A percentile compares a stretch with the other conserved stretches of the same genome.
Evolutionary conservation across 1,140 invertebrate genomes (phyloP).

Genomic region (Drosophila punjabiensis): DNA sequence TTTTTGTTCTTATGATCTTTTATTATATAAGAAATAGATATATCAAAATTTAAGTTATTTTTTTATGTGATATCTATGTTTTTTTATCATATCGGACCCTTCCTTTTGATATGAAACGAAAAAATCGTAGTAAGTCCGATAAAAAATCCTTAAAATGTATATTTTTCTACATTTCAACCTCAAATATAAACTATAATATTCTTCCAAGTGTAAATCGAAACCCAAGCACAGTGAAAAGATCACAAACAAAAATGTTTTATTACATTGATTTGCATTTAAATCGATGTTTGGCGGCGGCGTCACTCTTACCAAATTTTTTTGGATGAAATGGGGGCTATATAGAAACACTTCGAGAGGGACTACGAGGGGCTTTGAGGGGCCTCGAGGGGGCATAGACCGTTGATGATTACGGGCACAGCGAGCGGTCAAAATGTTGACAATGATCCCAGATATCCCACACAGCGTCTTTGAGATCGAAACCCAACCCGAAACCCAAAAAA

Average conservation of each 20-base stretch:
- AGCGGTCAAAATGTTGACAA: conserved; percentile 78
- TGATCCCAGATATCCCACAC: conserved; percentile 53
- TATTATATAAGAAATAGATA: too few species aligned
- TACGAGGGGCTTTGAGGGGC: conserved; percentile 11
- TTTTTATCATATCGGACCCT: too few species aligned
- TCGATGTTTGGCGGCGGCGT: conserved; percentile 70
- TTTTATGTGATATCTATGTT: too few species aligned
- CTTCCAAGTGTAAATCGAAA: conserved; percentile 3
- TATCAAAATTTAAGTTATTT: too few species aligned
- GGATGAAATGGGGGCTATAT: neutral
- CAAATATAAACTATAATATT: neutral
- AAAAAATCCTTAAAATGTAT: neutral
- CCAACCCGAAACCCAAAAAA: conserved; percentile 37
- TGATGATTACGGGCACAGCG: conserved; percentile 74
- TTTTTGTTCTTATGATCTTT: too few species aligned
- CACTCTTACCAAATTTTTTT: conserved; percentile 39
- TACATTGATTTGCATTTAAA: conserved; percentile 84
- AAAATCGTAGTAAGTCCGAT: neutral
- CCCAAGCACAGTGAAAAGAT: conserved; percentile 19
- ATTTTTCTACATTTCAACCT: neutral
- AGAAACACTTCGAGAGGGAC: conserved; percentile 6
- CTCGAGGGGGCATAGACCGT: conserved; percentile 42
- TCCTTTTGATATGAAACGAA: too few species aligned
- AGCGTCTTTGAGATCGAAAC: conserved; percentile 22
- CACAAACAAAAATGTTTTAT: conserved; percentile 79